phyloP scores from a whole-genome alignment of 2,113 vertebrate genomes.

The Sinocyclocheilus maitianheensis region DNA sequence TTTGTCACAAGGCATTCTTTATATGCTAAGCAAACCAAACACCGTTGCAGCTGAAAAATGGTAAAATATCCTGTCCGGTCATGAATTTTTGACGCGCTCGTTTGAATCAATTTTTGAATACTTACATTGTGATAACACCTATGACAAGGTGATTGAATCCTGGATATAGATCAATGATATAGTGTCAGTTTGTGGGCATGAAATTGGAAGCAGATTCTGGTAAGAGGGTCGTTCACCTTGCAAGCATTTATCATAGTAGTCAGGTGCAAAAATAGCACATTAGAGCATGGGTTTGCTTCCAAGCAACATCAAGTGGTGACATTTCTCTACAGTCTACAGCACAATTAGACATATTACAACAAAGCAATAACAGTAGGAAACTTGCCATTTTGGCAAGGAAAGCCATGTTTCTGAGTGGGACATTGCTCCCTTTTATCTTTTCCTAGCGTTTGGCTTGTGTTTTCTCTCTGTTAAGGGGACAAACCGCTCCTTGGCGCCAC shows the following conservation, averaged over 20 bases:
- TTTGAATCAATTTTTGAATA: background rate
- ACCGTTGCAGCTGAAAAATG: background rate
- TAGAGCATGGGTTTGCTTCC: background rate
- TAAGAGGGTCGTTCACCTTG: background rate
- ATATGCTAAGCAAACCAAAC: background rate
- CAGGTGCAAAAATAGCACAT: conserved; percentile 29
- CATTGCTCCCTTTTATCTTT: background rate
- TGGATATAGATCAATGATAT: background rate
- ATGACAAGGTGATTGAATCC: background rate
- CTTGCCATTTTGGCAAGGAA: background rate
- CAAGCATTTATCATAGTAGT: conserved; percentile 2
- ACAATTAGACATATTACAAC: background rate
- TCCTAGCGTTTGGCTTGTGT: background rate
- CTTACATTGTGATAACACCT: background rate
- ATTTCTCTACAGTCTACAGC: conserved; percentile 2
- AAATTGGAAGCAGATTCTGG: background rate
- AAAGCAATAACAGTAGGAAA: background rate
- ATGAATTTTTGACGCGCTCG: background rate
- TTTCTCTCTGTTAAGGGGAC: background rate
- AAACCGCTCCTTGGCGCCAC: background rate
- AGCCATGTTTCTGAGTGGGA: background rate
- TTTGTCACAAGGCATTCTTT: background rate
- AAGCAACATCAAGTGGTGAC: background rate
- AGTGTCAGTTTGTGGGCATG: background rate
- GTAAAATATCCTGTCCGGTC: background rate